Conservation (phyloP, 2,888 invertebrate species). For the Copidosoma aretas region DNA sequence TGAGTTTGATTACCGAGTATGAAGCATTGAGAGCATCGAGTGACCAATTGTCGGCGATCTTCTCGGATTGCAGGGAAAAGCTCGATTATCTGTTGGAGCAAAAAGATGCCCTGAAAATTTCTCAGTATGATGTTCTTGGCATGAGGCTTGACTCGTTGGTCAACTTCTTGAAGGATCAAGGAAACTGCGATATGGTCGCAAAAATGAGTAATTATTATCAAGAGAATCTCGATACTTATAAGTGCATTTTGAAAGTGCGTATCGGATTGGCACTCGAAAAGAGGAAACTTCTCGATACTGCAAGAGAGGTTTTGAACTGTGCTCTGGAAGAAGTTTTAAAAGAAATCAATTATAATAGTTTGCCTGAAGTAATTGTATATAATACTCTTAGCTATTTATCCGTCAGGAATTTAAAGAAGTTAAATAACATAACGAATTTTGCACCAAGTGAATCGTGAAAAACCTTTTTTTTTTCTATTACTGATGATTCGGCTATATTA, state of each 20-base stretch:
- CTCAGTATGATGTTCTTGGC: not conserved
- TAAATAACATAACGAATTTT: not conserved
- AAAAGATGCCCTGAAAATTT: not conserved
- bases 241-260: slow-evolving; percentile 10
- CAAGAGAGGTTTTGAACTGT: not conserved
- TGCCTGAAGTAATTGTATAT: slow-evolving; percentile 12
- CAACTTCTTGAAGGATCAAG: slow-evolving; percentile 8
- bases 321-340: not conserved
- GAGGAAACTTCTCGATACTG: not conserved
- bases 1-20: too few relatives aligned
- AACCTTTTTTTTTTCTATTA: slow-evolving; percentile 7
- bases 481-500: too few relatives aligned
- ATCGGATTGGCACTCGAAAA: slow-evolving; percentile 23
- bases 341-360: not conserved
- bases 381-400: slow-evolving; percentile 15
- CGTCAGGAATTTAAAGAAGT: slow-evolving; percentile 5
- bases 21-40: too few relatives aligned
- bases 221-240: slow-evolving; percentile 12
- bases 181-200: not conserved
- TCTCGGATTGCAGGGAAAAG: too few relatives aligned
- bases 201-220: slow-evolving; percentile 1
- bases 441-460: not conserved
- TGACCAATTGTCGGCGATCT: too few relatives aligned
- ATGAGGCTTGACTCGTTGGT: slow-evolving; percentile 9
- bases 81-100: not conserved